Evolutionary conservation across 2,888 invertebrate species (phyloP).

Genomic region (Machimus rusticus): DNA sequence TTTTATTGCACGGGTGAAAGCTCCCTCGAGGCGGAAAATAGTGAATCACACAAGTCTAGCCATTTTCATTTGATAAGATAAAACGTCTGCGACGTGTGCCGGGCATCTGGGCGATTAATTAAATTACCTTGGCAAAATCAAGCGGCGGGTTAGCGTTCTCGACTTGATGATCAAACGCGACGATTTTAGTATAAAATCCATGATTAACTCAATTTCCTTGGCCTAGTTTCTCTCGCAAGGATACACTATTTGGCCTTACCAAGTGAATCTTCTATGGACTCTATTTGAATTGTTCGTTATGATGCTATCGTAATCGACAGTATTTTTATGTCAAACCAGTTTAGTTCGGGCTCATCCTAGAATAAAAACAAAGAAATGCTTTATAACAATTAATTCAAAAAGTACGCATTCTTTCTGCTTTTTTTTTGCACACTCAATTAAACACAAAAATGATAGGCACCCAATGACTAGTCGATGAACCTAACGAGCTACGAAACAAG

Average conservation of each 20-base stretch:
- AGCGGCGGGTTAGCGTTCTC: conserved; percentile 60
- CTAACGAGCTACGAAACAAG: not conserved
- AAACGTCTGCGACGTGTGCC: not conserved
- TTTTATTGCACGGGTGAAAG: not conserved
- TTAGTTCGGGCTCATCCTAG: conserved; percentile 59
- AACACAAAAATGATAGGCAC: not conserved
- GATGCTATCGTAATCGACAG: conserved; percentile 56
- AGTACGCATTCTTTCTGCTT: not conserved
- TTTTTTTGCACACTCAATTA: not conserved
- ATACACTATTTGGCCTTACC: not conserved
- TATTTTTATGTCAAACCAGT: conserved; percentile 59
- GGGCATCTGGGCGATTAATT: not conserved
- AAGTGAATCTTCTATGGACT: not conserved
- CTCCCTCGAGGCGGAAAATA: not conserved
- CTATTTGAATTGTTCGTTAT: conserved; percentile 18
- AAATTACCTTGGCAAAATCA: conserved; percentile 63
- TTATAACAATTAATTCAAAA: not conserved
- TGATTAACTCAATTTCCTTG: conserved; percentile 49
- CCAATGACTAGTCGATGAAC: not conserved
- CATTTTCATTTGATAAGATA: conserved; percentile 3
- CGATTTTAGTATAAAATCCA: conserved; percentile 62
- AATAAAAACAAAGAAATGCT: conserved; percentile 49
- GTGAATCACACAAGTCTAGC: conserved; percentile 15
- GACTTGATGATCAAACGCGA: conserved; percentile 60
- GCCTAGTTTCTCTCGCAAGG: not conserved